phyloP scores from a whole-genome alignment of 2,797 vertebrate genomes.

The Alca torda region DNA sequence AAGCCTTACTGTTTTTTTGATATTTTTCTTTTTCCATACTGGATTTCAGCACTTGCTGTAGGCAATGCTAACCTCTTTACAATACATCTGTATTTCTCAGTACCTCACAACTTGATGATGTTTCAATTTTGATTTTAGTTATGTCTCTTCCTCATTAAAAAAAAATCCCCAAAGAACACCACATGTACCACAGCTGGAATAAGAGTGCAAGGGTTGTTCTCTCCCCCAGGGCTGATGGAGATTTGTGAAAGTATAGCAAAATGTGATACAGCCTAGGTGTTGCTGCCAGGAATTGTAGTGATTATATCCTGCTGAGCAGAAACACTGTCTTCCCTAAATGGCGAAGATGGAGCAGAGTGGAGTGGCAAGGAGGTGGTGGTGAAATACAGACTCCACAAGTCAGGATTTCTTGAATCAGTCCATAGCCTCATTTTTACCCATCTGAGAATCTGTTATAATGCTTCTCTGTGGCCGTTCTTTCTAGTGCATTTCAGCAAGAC shows the following conservation, averaged over 20 bases:
- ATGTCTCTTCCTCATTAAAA: background rate
- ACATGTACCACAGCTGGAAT: rapidly evolving
- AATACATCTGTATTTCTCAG: background rate
- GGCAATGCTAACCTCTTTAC: background rate
- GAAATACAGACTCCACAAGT: background rate
- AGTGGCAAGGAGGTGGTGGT: background rate
- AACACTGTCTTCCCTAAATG: background rate
- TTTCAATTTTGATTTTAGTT: background rate
- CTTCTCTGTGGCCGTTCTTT: background rate
- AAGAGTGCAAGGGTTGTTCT: background rate
- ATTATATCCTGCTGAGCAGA: background rate
- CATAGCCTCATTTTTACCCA: background rate
- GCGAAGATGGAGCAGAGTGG: background rate
- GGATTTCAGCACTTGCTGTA: background rate
- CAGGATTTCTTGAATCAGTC: background rate
- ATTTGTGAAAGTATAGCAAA: background rate
- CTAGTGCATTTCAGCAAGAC: background rate
- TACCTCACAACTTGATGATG: background rate
- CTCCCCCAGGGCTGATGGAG: background rate
- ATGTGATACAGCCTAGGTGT: background rate
- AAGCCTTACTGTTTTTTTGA: background rate
- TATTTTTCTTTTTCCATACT: background rate
- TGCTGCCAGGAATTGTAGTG: background rate
- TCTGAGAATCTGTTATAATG: background rate
- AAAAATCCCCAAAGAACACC: background rate